Evolutionary conservation across 2,888 invertebrate genomes (phyloP).

Genomic region (Drosophila lacicola): DNA sequence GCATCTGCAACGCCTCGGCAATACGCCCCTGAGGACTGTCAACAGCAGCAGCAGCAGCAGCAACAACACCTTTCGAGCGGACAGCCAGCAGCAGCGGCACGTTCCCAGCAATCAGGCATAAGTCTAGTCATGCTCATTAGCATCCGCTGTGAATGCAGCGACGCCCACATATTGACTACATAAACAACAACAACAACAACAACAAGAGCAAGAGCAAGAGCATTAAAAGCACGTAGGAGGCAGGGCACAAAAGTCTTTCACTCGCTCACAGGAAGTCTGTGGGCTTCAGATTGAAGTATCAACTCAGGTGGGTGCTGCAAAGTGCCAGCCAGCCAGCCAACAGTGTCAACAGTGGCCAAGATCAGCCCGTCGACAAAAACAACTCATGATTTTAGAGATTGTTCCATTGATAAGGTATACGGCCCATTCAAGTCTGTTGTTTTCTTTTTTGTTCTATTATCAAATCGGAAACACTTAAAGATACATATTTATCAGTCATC

Average conservation of each 20-base stretch:
- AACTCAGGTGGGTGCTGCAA: conserved; percentile 62
- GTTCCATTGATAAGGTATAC: conserved; percentile 34
- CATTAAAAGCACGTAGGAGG: conserved; percentile 60
- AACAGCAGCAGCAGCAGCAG: conserved; percentile 46
- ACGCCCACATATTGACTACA: conserved; percentile 62
- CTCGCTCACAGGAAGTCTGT: conserved; percentile 73
- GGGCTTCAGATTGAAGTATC: conserved; percentile 59
- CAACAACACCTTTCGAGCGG: conserved; percentile 52
- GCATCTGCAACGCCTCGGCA: conserved; percentile 62
- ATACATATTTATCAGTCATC: conserved; percentile 59
- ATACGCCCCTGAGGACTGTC: conserved; percentile 52
- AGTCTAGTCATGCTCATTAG: conserved; percentile 79
- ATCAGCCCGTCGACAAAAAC: conserved; percentile 3
- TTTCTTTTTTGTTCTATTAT: conserved; percentile 12
- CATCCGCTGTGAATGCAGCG: conserved; percentile 71
- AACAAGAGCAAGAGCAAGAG: conserved; percentile 11
- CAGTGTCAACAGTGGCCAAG: conserved; percentile 32
- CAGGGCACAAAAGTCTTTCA: conserved; percentile 64
- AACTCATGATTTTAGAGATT: conserved; percentile 18
- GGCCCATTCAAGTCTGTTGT: conserved; percentile 11
- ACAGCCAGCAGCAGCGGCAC: conserved; percentile 26
- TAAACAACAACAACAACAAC: conserved; percentile 18
- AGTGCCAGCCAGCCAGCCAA: conserved; percentile 31
- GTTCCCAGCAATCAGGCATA: conserved; percentile 54
- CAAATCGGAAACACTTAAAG: conserved; percentile 66